These are phyloP conservation scores for Rhynchonycteris naso DNA, from an alignment of 2,797 vertebrate species.

Conservation along the genomic window DNA sequence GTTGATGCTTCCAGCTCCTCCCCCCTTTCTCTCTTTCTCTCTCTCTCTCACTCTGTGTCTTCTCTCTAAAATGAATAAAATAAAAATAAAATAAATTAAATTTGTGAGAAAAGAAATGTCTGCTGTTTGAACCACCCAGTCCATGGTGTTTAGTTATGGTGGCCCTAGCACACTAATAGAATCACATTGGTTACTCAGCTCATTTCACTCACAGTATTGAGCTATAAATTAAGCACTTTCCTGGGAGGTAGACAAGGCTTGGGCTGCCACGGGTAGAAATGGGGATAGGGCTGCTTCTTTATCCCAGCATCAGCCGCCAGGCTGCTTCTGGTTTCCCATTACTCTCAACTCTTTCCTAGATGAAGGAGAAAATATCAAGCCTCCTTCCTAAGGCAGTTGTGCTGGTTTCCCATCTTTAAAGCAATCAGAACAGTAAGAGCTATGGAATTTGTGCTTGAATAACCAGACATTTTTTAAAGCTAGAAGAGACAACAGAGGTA, in stretches of 20 bases:
- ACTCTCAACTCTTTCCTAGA: background rate
- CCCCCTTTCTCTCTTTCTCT: no score
- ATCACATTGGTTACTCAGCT: background rate
- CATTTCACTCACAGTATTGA: background rate
- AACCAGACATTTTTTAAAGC: background rate
- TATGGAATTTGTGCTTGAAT: background rate
- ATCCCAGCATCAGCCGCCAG: background rate
- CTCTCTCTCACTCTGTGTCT: no score
- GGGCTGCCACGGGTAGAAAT: background rate
- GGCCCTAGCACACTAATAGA: background rate
- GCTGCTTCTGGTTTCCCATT: background rate
- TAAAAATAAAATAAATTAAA: no score
- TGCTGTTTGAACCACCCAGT: background rate
- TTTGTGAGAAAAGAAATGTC: background rate
- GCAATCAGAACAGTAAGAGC: background rate
- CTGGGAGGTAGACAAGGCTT: background rate
- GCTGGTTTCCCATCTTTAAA: background rate
- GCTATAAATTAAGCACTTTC: background rate
- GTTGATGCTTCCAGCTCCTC: no score
- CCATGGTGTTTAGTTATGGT: background rate
- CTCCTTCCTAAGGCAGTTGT: background rate
- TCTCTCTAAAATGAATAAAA: no score
- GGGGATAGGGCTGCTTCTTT: background rate
- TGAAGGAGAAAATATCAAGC: background rate
- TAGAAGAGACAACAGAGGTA: background rate